These are phyloP conservation scores for Strigamia transsilvanica DNA, from an alignment of 2,888 invertebrate genomes.

Conservation along the genomic window DNA sequence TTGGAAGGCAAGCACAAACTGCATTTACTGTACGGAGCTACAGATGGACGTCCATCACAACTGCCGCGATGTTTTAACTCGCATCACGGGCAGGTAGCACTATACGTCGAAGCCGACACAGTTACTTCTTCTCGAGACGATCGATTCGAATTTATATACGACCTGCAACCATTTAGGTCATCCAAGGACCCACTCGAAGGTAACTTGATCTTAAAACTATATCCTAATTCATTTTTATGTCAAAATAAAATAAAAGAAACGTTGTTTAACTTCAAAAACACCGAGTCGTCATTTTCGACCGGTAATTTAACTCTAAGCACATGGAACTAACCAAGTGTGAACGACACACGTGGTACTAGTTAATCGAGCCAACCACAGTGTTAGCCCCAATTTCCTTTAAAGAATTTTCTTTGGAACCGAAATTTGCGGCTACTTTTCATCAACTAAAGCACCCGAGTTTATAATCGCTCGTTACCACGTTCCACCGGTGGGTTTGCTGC, in stretches of 20 bases:
- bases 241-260: slow-evolving; percentile 12
- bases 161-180: slow-evolving; percentile 70
- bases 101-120: slow-evolving; percentile 71
- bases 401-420: not conserved
- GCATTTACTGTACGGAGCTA: slow-evolving; percentile 70
- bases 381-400: not conserved
- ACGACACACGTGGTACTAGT: not conserved
- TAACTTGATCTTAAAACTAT: slow-evolving; percentile 58
- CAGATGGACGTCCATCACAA: slow-evolving; percentile 65
- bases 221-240: not conserved
- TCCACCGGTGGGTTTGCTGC: not conserved
- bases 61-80: slow-evolving; percentile 70
- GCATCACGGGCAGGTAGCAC: slow-evolving; percentile 71
- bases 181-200: slow-evolving; percentile 72
- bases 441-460: not conserved
- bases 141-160: slow-evolving; percentile 71
- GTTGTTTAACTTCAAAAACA: not conserved
- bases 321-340: slow-evolving; percentile 19
- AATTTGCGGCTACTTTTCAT: not conserved
- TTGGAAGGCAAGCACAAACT: slow-evolving; percentile 72
- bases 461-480: not conserved
- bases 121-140: not conserved
- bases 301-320: not conserved
- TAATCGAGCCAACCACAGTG: not conserved
- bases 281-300: not conserved